Evolutionary conservation across 2,888 invertebrate species (phyloP).

Genomic region (Drosophila austrosaltans): DNA sequence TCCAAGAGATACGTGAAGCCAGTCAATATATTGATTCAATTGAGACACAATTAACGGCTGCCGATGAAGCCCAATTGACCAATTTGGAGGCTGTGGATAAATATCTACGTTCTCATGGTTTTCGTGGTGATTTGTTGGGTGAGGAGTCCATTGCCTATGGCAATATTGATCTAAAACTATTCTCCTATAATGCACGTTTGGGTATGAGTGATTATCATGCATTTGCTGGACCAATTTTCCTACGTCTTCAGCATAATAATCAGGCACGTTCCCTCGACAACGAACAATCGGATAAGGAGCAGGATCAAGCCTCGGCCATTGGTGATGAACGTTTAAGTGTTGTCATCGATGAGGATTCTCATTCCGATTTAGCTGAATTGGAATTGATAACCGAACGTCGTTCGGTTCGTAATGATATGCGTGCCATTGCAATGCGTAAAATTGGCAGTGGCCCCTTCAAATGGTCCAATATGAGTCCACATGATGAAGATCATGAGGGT

Average conservation of each 20-base stretch:
- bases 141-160: constrained; percentile 83
- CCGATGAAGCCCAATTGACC: constrained; percentile 74
- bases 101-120: constrained; percentile 79
- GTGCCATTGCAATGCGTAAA: constrained; percentile 78
- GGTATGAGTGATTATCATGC: constrained; percentile 82
- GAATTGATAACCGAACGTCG: constrained; percentile 81
- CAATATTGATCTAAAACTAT: constrained; percentile 83
- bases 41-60: constrained; percentile 62
- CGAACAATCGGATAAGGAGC: constrained; percentile 11
- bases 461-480: constrained; percentile 79
- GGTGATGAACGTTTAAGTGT: constrained; percentile 78
- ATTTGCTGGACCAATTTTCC: constrained; percentile 82
- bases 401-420: constrained; percentile 81
- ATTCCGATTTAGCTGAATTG: constrained; percentile 77
- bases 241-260: constrained; percentile 72
- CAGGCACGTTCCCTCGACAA: constrained; percentile 36
- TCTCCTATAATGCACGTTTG: constrained; percentile 80
- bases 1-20: constrained; percentile 77
- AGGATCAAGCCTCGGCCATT: constrained; percentile 43
- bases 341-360: constrained; percentile 74
- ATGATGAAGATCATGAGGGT: constrained; percentile 79
- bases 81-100: constrained; percentile 81
- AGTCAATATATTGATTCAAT: constrained; percentile 75
- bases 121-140: constrained; percentile 82
- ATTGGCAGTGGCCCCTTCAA: constrained; percentile 80